A percentile compares a stretch with the other conserved stretches of the same genome.
These are phyloP conservation scores for Toxotes lorentzi DNA, from an alignment of 2,797 vertebrate genomes.

Conservation along the genomic window DNA sequence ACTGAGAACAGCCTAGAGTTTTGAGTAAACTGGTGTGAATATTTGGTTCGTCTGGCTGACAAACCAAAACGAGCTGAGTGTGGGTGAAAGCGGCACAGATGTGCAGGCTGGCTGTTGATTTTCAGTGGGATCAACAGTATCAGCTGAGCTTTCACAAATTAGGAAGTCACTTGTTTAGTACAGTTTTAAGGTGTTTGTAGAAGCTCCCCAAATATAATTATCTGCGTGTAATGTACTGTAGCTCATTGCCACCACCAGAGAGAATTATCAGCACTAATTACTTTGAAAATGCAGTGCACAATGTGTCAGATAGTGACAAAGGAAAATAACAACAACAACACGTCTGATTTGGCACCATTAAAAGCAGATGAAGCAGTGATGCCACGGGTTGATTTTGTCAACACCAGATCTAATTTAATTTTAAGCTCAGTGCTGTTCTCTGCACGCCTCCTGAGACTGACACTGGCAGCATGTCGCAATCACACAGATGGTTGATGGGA, in stretches of 20 bases:
- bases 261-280: slow-evolving; percentile 36
- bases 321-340: slow-evolving; percentile 39
- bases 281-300: slow-evolving; percentile 34
- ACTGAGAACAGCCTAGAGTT: not conserved
- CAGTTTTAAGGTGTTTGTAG: not conserved
- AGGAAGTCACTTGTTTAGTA: not conserved
- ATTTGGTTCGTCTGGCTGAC: not conserved
- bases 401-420: slow-evolving; percentile 69
- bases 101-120: slow-evolving; percentile 1
- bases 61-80: not conserved
- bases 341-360: slow-evolving; percentile 44
- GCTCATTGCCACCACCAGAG: slow-evolving; percentile 13
- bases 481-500: slow-evolving; percentile 71
- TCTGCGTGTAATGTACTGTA: not conserved
- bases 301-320: slow-evolving; percentile 28
- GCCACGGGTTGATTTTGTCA: slow-evolving; percentile 57
- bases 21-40: not conserved
- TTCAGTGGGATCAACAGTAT: slow-evolving; percentile 8
- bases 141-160: not conserved
- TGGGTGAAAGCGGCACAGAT: not conserved
- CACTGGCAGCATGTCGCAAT: slow-evolving; percentile 63
- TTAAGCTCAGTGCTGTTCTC: slow-evolving; percentile 58
- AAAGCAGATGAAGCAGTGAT: slow-evolving; percentile 47
- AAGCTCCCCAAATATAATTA: not conserved
- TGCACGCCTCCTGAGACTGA: slow-evolving; percentile 44